Base-by-base conservation (phyloP, 2,797 vertebrate species). In the Sibirionetta formosa region DNA sequence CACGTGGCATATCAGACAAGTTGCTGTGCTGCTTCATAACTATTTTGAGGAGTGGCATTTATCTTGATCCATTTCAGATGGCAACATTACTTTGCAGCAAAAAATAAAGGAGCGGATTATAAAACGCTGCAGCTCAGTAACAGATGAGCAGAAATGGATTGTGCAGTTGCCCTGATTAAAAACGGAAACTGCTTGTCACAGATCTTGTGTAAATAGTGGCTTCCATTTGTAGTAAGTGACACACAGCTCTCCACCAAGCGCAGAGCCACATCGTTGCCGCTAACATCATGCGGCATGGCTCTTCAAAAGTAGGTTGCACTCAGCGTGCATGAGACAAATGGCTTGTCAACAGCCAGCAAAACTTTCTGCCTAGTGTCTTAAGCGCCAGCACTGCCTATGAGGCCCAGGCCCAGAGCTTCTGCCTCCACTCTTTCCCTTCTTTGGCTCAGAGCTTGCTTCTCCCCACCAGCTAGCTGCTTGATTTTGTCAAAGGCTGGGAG, bases 21-120 rank as follows among this genome's bases (percentile, higher is more conserved):
- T 40, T 82, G 48, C 48, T 60, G 8, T 0, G 1, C 40, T 58
- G 29, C 42, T 91, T 91, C 65, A 61, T 86, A 90, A 20, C 48
- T 76, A 10, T 63, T 91, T 86, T 29, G 78, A 48, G 72, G 46
- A 64, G 33, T 38, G 10, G 11, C 9, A 3, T 51, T 88, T 66
- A 82, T 88, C 94, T 96, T 87, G 77, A 82, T 58, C 73, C 9
- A 20, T 84, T 95, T 95, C 38, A 17, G 14, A 73, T 22, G 48
- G 38, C 63, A 83, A 87, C 79, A 70, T 60, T 85, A 35, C 44
- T 96, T 93, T 60, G 24, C 58, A 72, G 80, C 58, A 77, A 42
- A 86, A 94, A 86, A 35, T 35, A 29, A 68, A 53, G 60, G 58
- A 86, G 84, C 76, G 94, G 87, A 93, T 69, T 60, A 93, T 96